A percentile compares a stretch with the other conserved stretches of the same genome.
phyloP scores from a whole-genome alignment of 2,797 vertebrate genomes.

The Sternarchorhynchus goeldii region DNA sequence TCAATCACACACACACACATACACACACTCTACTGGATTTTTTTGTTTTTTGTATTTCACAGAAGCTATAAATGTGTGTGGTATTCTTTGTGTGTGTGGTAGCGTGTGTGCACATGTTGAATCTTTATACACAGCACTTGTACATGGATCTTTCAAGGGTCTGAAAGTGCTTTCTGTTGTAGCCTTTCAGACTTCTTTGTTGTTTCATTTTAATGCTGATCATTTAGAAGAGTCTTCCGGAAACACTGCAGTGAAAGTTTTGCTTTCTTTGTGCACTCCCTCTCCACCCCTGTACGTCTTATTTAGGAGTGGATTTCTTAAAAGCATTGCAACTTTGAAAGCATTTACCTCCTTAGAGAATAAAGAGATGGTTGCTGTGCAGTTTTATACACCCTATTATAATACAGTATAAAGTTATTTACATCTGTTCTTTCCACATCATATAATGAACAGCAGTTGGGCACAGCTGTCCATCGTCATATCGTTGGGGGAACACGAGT shows the following conservation, averaged over 20 bases:
- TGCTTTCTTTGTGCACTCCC: no score
- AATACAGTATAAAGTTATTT: no score
- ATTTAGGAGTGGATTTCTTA: not conserved
- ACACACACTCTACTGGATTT: not conserved
- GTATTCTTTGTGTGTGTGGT: not conserved
- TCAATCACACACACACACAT: constrained; percentile 2
- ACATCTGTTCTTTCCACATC: no score
- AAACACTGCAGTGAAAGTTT: no score
- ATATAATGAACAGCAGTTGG: no score
- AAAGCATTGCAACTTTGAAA: not conserved
- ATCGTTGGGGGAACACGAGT: no score
- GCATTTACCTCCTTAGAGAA: not conserved
- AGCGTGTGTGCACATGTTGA: not conserved
- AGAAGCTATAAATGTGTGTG: not conserved
- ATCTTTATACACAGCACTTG: not conserved
- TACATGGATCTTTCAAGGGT: no score
- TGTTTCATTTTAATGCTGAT: no score
- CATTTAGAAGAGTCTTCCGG: no score
- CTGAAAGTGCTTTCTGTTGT: no score
- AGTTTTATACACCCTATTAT: not conserved
- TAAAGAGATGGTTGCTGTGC: not conserved
- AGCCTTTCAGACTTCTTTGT: no score
- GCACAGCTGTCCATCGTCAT: no score
- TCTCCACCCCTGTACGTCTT: not conserved
- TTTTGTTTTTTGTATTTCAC: not conserved